Evolutionary conservation across 2,113 vertebrate species (phyloP).

Genomic region (Rhagologus leucostigma): DNA sequence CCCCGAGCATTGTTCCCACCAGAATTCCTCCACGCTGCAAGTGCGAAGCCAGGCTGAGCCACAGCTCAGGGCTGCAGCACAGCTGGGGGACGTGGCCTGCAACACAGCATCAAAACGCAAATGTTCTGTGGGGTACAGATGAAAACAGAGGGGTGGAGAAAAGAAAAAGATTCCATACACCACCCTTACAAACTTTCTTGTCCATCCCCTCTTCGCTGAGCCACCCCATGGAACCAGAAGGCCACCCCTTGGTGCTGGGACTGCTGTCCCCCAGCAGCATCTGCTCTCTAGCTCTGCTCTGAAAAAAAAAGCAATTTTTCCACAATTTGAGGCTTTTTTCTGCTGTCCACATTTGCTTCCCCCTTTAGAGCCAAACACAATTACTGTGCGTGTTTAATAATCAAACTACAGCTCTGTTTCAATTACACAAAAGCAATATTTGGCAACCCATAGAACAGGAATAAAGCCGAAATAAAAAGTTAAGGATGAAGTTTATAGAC

Average conservation of each 20-base stretch:
- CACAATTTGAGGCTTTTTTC: not conserved
- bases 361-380: not conserved
- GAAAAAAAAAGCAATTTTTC: not conserved
- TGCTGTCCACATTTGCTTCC: not conserved
- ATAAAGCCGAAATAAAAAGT: conserved; percentile 41
- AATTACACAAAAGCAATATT: conserved; percentile 54
- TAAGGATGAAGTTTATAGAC: conserved; percentile 12
- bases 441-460: not conserved
- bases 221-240: not conserved
- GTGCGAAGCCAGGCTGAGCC: not conserved
- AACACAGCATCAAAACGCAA: fast-evolving
- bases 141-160: not conserved
- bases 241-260: not conserved
- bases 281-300: not conserved
- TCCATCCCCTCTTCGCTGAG: not conserved
- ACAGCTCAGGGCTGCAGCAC: not conserved
- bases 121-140: no score
- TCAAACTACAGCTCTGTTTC: not conserved
- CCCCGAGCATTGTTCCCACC: not conserved
- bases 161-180: not conserved
- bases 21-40: not conserved
- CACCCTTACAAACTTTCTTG: not conserved
- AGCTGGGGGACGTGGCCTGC: fast-evolving
- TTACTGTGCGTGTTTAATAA: conserved; percentile 14
- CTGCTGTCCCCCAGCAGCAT: not conserved